phyloP scores from a whole-genome alignment of 2,797 vertebrate genomes.

The Smutsia temminckii region DNA sequence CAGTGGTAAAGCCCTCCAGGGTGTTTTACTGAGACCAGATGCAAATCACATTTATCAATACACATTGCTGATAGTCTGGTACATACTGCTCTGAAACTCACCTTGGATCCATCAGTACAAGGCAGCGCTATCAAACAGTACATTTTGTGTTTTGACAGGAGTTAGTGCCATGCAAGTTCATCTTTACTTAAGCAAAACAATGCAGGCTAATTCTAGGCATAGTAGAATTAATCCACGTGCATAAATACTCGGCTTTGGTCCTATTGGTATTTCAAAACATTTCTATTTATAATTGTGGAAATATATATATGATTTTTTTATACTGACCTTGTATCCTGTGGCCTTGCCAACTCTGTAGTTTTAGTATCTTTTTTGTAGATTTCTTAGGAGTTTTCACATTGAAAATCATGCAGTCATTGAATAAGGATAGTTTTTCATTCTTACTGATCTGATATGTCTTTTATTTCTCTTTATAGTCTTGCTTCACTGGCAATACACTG shows the following conservation, averaged over 20 bases:
- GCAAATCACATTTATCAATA: not conserved
- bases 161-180: not conserved
- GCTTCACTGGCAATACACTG: not conserved
- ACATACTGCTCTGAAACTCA: not conserved
- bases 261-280: not conserved
- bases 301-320: not conserved
- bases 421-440: not conserved
- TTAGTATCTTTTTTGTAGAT: not conserved
- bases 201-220: not conserved
- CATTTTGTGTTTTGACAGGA: not conserved
- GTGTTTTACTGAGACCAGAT: not conserved
- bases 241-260: not conserved
- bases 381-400: not conserved
- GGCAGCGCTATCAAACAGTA: not conserved
- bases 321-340: not conserved
- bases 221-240: not conserved
- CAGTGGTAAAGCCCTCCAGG: not conserved
- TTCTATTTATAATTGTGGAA: not conserved
- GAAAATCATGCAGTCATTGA: not conserved
- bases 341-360: not conserved
- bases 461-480: slow-evolving; percentile 4
- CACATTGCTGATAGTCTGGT: not conserved
- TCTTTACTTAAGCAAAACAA: slow-evolving; percentile 5
- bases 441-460: not conserved
- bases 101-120: not conserved